These are phyloP conservation scores for Ellobius talpinus DNA, from an alignment of 2,113 vertebrate species.

Conservation along the genomic window DNA sequence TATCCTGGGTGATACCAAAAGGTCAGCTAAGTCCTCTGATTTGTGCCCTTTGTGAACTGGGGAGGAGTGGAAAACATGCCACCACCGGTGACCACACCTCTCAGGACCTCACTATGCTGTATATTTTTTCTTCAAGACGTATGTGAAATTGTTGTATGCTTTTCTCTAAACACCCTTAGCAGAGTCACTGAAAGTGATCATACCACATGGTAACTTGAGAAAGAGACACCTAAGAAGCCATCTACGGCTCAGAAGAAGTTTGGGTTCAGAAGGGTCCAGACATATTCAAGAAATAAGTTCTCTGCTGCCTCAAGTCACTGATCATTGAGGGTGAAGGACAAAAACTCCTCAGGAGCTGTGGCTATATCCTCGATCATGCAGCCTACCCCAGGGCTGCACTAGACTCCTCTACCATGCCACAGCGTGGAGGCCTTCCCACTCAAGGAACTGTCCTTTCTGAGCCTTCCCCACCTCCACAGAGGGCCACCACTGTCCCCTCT, in stretches of 20 bases:
- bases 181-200: background rate
- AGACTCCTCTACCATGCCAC: background rate
- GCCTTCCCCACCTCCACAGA: background rate
- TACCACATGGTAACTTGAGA: constrained; percentile 15
- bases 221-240: background rate
- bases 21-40: background rate
- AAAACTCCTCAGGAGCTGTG: background rate
- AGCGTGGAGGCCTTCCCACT: background rate
- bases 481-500: background rate
- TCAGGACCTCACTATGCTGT: background rate
- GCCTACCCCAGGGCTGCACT: background rate
- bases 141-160: background rate
- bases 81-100: background rate
- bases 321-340: background rate
- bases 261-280: constrained; percentile 9
- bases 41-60: background rate
- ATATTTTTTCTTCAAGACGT: background rate
- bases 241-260: background rate
- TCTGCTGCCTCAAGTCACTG: background rate
- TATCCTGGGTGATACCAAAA: background rate
- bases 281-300: background rate
- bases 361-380: background rate
- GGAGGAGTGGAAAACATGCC: background rate
- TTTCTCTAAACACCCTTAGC: background rate
- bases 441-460: background rate